These are phyloP conservation scores for Dendroctonus ponderosae DNA, from an alignment of 1,140 invertebrate genomes.

Conservation along the genomic window DNA sequence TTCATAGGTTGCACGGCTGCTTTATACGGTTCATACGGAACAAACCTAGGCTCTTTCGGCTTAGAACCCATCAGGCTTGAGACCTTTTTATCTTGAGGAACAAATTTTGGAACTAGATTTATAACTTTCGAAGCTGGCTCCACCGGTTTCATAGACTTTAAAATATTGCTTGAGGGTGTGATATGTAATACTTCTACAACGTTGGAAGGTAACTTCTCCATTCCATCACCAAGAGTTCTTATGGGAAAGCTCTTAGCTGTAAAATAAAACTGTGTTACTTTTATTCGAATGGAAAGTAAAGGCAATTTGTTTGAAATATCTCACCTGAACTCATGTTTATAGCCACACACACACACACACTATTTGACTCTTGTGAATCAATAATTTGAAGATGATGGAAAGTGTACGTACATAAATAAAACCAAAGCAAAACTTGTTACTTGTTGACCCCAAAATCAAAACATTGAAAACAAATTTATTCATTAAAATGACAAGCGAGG, in stretches of 20 bases:
- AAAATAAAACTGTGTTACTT: too few species aligned
- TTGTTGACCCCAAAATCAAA: too few species aligned
- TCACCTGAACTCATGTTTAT: too few species aligned
- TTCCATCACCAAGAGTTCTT: constrained; percentile 48
- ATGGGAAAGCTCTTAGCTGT: not conserved
- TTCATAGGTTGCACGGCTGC: constrained; percentile 78
- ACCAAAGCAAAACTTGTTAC: too few species aligned
- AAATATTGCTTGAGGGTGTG: constrained; percentile 33
- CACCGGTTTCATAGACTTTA: constrained; percentile 44
- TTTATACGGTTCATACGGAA: constrained; percentile 87
- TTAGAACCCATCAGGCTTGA: constrained; percentile 50
- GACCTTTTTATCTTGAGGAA: constrained; percentile 41
- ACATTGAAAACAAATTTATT: too few species aligned
- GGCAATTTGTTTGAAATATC: too few species aligned
- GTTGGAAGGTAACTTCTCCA: constrained; percentile 43
- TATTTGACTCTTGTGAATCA: too few species aligned
- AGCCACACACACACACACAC: too few species aligned
- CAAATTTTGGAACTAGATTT: constrained; percentile 45
- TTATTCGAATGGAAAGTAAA: too few species aligned
- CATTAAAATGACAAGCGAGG: too few species aligned
- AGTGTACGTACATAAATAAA: too few species aligned
- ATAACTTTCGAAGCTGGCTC: constrained; percentile 41
- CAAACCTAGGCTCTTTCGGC: constrained; percentile 76
- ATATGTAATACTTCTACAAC: constrained; percentile 27
- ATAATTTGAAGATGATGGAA: too few species aligned